Conservation (phyloP, 2,888 invertebrate genomes). For the Leptarthrus brevirostris region DNA sequence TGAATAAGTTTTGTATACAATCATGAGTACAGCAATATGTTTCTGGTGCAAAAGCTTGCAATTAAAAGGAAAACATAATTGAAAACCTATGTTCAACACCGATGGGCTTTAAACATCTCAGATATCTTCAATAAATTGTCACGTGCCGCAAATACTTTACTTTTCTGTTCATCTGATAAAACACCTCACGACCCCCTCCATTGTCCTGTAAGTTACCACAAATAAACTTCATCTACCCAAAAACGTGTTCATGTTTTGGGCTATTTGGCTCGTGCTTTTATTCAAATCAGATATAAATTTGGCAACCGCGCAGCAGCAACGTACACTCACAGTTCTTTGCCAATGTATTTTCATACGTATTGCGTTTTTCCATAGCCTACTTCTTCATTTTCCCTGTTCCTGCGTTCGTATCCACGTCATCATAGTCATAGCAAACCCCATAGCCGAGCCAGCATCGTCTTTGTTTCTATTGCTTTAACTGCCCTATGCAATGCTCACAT, state of each 20-base stretch:
- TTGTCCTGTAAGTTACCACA: too few species aligned
- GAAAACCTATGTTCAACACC: too few species aligned
- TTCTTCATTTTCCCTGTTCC: neutral
- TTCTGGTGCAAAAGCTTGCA: too few species aligned
- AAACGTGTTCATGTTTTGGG: conserved; percentile 19
- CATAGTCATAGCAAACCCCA: conserved; percentile 12
- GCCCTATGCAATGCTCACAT: neutral
- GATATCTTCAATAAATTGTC: neutral
- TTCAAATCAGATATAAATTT: conserved; percentile 22
- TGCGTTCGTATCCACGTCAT: conserved; percentile 39
- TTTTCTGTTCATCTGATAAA: conserved; percentile 12
- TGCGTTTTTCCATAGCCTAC: neutral
- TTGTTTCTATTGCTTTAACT: neutral
- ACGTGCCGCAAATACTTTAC: conserved; percentile 1
- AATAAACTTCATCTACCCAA: neutral
- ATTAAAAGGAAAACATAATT: too few species aligned
- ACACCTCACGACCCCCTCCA: too few species aligned
- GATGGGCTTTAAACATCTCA: neutral
- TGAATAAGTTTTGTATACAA: too few species aligned
- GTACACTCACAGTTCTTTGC: neutral
- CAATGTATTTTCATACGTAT: neutral
- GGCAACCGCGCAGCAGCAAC: conserved; percentile 15
- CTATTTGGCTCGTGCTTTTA: conserved; percentile 10
- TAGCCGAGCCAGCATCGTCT: conserved; percentile 6
- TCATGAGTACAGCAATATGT: too few species aligned